Conservation (phyloP, 2,113 vertebrate genomes). For the Ceratotherium simum region DNA sequence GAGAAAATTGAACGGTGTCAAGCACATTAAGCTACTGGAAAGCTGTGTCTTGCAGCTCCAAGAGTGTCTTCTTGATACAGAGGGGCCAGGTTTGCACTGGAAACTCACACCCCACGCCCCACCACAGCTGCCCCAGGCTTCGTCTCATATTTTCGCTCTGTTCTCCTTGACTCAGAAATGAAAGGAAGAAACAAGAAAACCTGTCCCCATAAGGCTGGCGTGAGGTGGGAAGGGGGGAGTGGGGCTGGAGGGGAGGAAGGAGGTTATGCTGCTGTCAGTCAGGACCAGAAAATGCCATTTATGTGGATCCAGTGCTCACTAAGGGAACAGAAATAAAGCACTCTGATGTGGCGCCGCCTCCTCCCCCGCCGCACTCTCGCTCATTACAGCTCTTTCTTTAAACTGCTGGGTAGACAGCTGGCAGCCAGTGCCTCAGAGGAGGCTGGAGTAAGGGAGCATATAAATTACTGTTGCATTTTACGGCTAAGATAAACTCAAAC, state of each 20-base stretch:
- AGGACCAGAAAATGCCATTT: slow-evolving; percentile 78
- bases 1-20: background rate
- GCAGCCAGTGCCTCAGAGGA: slow-evolving; percentile 85
- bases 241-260: background rate
- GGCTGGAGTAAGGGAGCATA: slow-evolving; percentile 79
- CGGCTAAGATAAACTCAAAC: slow-evolving; percentile 88
- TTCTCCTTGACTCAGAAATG: slow-evolving; percentile 66
- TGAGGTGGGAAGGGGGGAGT: background rate
- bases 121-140: slow-evolving; percentile 67
- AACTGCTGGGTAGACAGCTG: slow-evolving; percentile 89
- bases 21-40: background rate
- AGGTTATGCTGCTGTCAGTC: slow-evolving; percentile 63
- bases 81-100: slow-evolving; percentile 57
- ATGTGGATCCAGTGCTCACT: slow-evolving; percentile 60
- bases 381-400: slow-evolving; percentile 87
- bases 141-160: slow-evolving; percentile 68
- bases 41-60: slow-evolving; percentile 42
- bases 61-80: slow-evolving; percentile 54
- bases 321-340: slow-evolving; percentile 77
- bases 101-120: slow-evolving; percentile 55
- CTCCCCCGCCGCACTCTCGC: slow-evolving; percentile 63
- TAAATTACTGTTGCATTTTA: slow-evolving; percentile 89
- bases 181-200: slow-evolving; percentile 78
- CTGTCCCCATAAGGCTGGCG: background rate
- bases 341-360: slow-evolving; percentile 46